Evolutionary conservation across 2,888 invertebrate genomes (phyloP).

Genomic region (Bellardia pandia): DNA sequence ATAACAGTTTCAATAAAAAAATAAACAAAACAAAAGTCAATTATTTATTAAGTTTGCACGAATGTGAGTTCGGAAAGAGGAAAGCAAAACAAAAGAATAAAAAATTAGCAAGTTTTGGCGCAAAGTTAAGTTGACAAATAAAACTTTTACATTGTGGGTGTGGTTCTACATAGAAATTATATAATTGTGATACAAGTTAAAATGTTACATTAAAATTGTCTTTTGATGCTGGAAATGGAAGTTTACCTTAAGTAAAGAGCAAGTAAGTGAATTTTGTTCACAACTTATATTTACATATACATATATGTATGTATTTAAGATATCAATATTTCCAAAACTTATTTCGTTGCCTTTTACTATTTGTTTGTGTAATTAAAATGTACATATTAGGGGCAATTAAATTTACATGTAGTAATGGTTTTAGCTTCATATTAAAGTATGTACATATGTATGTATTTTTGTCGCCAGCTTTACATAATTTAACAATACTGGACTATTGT

Average conservation of each 20-base stretch:
- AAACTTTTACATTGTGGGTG: background rate
- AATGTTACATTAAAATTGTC: background rate
- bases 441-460: too few relatives aligned
- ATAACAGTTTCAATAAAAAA: slow-evolving; percentile 11
- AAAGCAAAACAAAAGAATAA: background rate
- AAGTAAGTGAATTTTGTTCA: background rate
- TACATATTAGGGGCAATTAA: too few relatives aligned
- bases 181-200: background rate
- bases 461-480: too few relatives aligned
- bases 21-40: background rate
- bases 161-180: background rate
- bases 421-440: too few relatives aligned
- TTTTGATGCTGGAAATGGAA: background rate
- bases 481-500: too few relatives aligned
- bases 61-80: background rate
- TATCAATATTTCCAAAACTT: too few relatives aligned
- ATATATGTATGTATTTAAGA: too few relatives aligned
- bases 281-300: background rate
- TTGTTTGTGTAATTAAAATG: too few relatives aligned
- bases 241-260: background rate
- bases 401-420: too few relatives aligned
- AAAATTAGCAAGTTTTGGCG: background rate
- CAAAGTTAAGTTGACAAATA: background rate
- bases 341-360: too few relatives aligned
- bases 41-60: background rate